Percentiles rank a stretch among this genome's conserved stretches.
phyloP scores from a whole-genome alignment of 2,888 invertebrate genomes.

The Drosophila lacicola region DNA sequence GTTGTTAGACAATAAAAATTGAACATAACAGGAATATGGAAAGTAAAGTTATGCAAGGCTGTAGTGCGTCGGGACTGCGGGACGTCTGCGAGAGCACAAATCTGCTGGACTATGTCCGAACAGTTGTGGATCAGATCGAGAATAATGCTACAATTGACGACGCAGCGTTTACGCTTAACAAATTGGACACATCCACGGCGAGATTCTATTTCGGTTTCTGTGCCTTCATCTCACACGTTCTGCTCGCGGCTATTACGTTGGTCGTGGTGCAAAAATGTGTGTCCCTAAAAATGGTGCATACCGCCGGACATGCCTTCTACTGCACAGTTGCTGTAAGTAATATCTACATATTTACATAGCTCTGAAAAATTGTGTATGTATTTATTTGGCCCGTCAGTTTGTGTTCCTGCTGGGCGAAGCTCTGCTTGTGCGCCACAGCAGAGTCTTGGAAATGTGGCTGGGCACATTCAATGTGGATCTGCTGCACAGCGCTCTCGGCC shows the following conservation, averaged over 20 bases:
- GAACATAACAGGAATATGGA: conserved; percentile 35
- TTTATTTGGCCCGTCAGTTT: conserved; percentile 62
- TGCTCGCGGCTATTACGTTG: conserved; percentile 60
- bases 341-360: background rate
- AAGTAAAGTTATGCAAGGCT: conserved; percentile 38
- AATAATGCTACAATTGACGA: conserved; percentile 4
- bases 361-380: background rate
- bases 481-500: conserved; percentile 73
- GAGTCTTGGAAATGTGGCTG: conserved; percentile 53
- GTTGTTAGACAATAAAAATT: conserved; percentile 8
- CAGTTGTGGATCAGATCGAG: background rate
- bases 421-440: conserved; percentile 77
- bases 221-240: conserved; percentile 56
- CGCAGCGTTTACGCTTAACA: background rate
- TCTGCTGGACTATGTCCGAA: conserved; percentile 21
- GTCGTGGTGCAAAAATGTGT: conserved; percentile 70
- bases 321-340: conserved; percentile 83
- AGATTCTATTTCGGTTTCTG: conserved; percentile 66
- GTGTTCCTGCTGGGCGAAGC: conserved; percentile 81
- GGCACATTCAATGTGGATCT: conserved; percentile 59
- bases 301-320: conserved; percentile 83
- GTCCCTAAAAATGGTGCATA: conserved; percentile 77
- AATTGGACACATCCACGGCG: conserved; percentile 27
- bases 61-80: conserved; percentile 35
- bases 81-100: conserved; percentile 43